A percentile compares a stretch with the other conserved stretches of the same genome.
Conservation (phyloP, 2,113 vertebrate genomes). For the Phylloscopus trochiloides region DNA sequence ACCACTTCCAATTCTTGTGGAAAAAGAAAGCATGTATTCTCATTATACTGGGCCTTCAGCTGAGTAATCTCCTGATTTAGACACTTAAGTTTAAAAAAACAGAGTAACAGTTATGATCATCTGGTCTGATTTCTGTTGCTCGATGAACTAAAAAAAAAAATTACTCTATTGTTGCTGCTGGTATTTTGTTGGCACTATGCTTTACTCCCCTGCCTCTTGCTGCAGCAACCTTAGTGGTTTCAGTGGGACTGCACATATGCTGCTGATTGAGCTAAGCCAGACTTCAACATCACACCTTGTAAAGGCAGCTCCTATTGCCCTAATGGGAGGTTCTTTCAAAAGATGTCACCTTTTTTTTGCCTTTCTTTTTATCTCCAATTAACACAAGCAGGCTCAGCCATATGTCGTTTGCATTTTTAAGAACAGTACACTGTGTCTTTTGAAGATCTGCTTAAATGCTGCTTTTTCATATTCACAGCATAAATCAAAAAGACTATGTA, state of each 20-base stretch:
- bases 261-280: constrained; percentile 28
- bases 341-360: neutral
- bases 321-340: constrained; percentile 7
- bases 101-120: neutral
- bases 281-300: constrained; percentile 12
- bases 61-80: neutral
- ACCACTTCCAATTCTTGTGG: constrained; percentile 53
- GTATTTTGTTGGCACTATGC: neutral
- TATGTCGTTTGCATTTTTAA: neutral
- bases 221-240: neutral
- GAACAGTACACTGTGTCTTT: neutral
- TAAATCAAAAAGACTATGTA: neutral
- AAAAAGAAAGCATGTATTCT: constrained; percentile 57
- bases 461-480: neutral
- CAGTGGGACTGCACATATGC: neutral
- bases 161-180: neutral
- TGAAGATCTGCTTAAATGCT: neutral
- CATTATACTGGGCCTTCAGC: neutral
- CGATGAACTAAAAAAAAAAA: neutral
- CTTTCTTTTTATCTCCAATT: neutral
- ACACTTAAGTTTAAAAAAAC: neutral
- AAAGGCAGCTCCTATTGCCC: constrained; percentile 6
- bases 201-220: neutral
- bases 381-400: neutral
- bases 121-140: neutral